Conservation (phyloP, 2,113 vertebrate species). For the Bagarius yarrelli region DNA sequence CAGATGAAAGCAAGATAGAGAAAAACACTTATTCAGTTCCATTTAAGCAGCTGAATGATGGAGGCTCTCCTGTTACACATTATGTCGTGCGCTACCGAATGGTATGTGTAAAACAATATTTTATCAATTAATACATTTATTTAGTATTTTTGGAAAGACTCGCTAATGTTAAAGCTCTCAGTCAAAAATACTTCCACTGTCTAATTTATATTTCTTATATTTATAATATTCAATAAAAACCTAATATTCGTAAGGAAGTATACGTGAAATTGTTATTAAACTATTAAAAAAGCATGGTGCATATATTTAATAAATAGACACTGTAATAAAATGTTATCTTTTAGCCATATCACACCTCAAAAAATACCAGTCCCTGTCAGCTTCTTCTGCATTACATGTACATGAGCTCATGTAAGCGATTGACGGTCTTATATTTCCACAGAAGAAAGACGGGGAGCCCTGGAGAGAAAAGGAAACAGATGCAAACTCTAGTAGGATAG, state of each 20-base stretch:
- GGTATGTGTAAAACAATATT: conserved; percentile 52
- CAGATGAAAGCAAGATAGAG: conserved; percentile 53
- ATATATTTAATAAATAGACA: no score
- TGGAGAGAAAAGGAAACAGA: conserved; percentile 60
- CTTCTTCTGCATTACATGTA: background rate
- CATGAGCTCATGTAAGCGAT: background rate
- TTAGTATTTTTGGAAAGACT: background rate
- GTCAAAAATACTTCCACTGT: no score
- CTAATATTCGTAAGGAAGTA: no score
- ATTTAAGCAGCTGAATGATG: conserved; percentile 56
- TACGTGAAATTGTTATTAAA: no score
- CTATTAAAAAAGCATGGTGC: no score
- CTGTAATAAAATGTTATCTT: background rate
- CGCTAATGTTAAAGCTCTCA: background rate
- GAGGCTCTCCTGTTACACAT: conserved; percentile 59
- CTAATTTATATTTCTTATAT: no score
- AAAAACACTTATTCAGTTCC: conserved; percentile 63
- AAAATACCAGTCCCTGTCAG: background rate
- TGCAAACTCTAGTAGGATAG: conserved; percentile 43
- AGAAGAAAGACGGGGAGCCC: conserved; percentile 58
- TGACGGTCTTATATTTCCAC: background rate
- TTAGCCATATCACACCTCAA: background rate
- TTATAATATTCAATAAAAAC: no score
- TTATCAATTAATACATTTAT: no score
- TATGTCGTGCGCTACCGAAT: conserved; percentile 62